Conservation (phyloP, 2,797 vertebrate species). For the Siniperca undulata region DNA sequence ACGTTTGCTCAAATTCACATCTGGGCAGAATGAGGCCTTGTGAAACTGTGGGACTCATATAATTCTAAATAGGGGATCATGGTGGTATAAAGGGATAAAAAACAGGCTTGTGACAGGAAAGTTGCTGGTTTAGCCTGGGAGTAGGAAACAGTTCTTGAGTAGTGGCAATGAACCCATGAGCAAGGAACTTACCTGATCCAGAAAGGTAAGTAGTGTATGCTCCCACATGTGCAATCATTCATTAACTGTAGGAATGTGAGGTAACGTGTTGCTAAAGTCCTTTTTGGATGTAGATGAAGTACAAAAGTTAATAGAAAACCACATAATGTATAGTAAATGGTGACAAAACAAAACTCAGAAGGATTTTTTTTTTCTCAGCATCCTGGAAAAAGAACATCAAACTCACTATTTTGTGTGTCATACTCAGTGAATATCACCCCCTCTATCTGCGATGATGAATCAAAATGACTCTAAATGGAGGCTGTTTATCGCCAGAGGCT, state of each 20-base stretch:
- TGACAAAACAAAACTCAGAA: slow-evolving; percentile 1
- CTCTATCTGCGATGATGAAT: slow-evolving; percentile 64
- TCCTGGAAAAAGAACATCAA: slow-evolving; percentile 58
- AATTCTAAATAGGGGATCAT: slow-evolving; percentile 63
- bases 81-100: slow-evolving; percentile 46
- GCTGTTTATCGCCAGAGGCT: slow-evolving; percentile 69
- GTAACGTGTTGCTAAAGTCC: slow-evolving; percentile 7
- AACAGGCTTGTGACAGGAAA: slow-evolving; percentile 50
- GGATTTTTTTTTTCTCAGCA: not conserved
- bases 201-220: slow-evolving; percentile 3
- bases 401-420: slow-evolving; percentile 36
- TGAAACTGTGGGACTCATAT: slow-evolving; percentile 65
- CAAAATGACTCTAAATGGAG: slow-evolving; percentile 66
- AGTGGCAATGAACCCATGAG: slow-evolving; percentile 48
- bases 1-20: slow-evolving; percentile 60
- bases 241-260: slow-evolving; percentile 29
- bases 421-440: slow-evolving; percentile 41
- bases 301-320: slow-evolving; percentile 8
- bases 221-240: slow-evolving; percentile 42
- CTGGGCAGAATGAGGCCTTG: slow-evolving; percentile 63
- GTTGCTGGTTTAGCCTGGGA: slow-evolving; percentile 48
- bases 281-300: slow-evolving; percentile 28
- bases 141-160: slow-evolving; percentile 34
- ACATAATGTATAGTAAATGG: not conserved
- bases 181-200: slow-evolving; percentile 44